A percentile compares a stretch with the other conserved stretches of the same genome.
phyloP scores from a whole-genome alignment of 2,888 invertebrate species.

The Fragum fragum region DNA sequence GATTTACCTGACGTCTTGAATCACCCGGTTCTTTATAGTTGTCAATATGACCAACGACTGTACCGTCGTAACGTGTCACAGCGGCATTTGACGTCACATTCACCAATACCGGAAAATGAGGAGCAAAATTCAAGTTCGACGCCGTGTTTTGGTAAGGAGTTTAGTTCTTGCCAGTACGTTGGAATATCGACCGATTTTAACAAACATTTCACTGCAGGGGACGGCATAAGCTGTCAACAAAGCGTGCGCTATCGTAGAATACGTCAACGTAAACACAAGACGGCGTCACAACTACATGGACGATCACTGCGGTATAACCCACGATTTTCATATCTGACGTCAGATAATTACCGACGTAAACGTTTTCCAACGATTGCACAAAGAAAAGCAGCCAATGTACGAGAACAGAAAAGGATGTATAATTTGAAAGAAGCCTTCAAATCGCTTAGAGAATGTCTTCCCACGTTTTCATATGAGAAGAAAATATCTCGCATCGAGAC shows the following conservation, averaged over 20 bases:
- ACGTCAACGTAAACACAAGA: background rate
- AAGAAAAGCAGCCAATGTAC: slow-evolving; percentile 60
- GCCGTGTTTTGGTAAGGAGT: background rate
- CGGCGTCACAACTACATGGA: background rate
- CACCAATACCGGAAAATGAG: background rate
- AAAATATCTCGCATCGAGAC: slow-evolving; percentile 62
- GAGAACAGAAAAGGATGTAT: slow-evolving; percentile 62
- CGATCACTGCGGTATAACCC: slow-evolving; percentile 1
- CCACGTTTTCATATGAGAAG: slow-evolving; percentile 58
- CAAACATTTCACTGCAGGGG: background rate
- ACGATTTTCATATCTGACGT: background rate
- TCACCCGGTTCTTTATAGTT: slow-evolving; percentile 1
- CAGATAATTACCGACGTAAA: slow-evolving; percentile 24
- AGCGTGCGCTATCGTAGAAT: background rate
- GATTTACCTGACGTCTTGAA: background rate
- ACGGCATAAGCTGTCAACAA: background rate
- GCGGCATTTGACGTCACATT: background rate
- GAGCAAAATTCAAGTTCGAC: background rate
- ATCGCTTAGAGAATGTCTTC: slow-evolving; percentile 55
- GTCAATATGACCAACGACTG: slow-evolving; percentile 13
- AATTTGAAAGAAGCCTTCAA: slow-evolving; percentile 64
- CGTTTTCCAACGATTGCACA: slow-evolving; percentile 56
- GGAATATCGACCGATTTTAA: background rate
- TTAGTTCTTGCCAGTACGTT: background rate
- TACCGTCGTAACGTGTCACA: slow-evolving; percentile 1